These are phyloP conservation scores for Hemichromis elongatus DNA, from an alignment of 2,113 vertebrate species.

Conservation along the genomic window DNA sequence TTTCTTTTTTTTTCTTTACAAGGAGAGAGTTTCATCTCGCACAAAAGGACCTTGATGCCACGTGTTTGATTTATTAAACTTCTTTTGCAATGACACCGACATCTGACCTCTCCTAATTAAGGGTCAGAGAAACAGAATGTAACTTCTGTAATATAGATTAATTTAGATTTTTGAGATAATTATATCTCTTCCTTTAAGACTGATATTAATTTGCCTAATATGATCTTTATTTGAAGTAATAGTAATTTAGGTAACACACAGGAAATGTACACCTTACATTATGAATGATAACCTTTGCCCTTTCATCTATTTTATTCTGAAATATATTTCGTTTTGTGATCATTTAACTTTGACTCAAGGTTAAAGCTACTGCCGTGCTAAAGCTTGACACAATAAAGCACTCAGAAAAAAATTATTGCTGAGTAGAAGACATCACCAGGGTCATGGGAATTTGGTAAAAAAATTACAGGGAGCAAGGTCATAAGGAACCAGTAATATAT, in stretches of 20 bases:
- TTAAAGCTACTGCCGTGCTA: neutral
- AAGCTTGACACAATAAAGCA: neutral
- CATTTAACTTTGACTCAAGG: neutral
- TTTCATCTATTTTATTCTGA: neutral
- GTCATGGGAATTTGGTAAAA: neutral
- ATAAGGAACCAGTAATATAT: neutral
- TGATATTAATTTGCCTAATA: neutral
- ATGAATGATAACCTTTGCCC: neutral
- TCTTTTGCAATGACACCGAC: neutral
- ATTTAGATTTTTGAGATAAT: neutral
- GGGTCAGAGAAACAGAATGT: neutral
- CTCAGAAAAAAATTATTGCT: rapidly evolving
- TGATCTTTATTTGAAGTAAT: neutral
- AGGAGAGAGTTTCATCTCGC: neutral
- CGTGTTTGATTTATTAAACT: conserved; percentile 1
- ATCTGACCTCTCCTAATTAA: neutral
- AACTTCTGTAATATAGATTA: neutral
- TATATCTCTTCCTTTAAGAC: neutral
- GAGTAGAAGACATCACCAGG: neutral
- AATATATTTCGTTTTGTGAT: neutral
- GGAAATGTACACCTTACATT: neutral
- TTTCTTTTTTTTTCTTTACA: neutral
- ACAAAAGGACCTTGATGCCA: neutral
- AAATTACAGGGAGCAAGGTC: neutral
- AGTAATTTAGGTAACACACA: neutral